Evolutionary conservation across 2,113 vertebrate species (phyloP).

Genomic region (Isichthys henryi): DNA sequence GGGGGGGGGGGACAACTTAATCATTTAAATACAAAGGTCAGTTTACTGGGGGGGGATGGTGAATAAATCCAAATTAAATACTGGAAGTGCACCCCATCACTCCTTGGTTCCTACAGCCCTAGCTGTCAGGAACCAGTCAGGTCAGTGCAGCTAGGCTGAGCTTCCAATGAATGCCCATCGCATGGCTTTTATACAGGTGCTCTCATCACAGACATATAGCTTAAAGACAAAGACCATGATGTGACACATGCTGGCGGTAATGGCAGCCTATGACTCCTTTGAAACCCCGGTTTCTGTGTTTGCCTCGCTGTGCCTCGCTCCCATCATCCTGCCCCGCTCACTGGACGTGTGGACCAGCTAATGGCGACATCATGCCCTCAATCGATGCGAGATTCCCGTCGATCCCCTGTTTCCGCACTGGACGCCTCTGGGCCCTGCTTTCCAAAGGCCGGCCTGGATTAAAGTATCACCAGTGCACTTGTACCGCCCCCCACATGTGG

Average conservation of each 20-base stretch:
- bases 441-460: constrained; percentile 64
- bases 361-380: constrained; percentile 43
- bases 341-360: constrained; percentile 31
- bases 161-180: not conserved
- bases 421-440: constrained; percentile 25
- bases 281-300: not conserved
- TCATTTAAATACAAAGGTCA: not conserved
- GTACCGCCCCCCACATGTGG: constrained; percentile 27
- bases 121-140: not conserved
- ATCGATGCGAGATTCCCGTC: constrained; percentile 36
- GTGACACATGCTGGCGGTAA: not conserved
- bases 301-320: not conserved
- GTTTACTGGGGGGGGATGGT: not conserved
- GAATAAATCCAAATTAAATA: not conserved
- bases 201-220: not conserved
- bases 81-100: not conserved
- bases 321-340: not conserved
- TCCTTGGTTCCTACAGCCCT: not conserved
- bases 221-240: not conserved
- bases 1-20: not conserved
- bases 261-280: not conserved
- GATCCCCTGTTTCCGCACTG: constrained; percentile 50
- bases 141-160: not conserved
- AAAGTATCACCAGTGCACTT: constrained; percentile 54
- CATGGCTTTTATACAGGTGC: not conserved